Evolutionary conservation across 2,113 vertebrate genomes (phyloP).

Genomic region (Macrotis lagotis): DNA sequence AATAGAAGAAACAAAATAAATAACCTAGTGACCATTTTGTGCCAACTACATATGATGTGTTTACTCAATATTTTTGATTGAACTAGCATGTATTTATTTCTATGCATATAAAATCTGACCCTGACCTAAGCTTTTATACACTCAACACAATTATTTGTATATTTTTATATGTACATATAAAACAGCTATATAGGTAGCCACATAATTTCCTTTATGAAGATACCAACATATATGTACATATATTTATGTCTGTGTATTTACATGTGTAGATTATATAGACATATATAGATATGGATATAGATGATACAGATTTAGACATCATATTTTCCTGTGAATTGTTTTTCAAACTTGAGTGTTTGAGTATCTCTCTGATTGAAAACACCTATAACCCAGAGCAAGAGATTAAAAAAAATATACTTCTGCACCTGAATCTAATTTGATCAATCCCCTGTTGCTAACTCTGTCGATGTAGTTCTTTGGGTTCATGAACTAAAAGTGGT

Average conservation of each 20-base stretch:
- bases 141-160: too few relatives aligned
- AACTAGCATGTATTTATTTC: background rate
- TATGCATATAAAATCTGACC: background rate
- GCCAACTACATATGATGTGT: background rate
- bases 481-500: background rate
- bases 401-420: background rate
- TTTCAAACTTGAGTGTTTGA: background rate
- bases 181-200: too few relatives aligned
- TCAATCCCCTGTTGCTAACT: accelerated
- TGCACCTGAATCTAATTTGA: background rate
- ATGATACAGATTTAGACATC: background rate
- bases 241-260: too few relatives aligned
- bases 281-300: background rate
- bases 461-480: background rate
- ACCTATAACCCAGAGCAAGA: background rate
- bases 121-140: background rate
- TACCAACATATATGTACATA: too few relatives aligned
- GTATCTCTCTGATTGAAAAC: background rate
- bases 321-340: background rate
- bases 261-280: too few relatives aligned
- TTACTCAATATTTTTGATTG: background rate
- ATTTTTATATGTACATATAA: too few relatives aligned
- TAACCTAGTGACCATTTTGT: background rate
- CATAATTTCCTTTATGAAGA: too few relatives aligned
- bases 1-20: background rate